Evolutionary conservation across 2,888 invertebrate species (phyloP).

Genomic region (Acrocyrtus sp.): DNA sequence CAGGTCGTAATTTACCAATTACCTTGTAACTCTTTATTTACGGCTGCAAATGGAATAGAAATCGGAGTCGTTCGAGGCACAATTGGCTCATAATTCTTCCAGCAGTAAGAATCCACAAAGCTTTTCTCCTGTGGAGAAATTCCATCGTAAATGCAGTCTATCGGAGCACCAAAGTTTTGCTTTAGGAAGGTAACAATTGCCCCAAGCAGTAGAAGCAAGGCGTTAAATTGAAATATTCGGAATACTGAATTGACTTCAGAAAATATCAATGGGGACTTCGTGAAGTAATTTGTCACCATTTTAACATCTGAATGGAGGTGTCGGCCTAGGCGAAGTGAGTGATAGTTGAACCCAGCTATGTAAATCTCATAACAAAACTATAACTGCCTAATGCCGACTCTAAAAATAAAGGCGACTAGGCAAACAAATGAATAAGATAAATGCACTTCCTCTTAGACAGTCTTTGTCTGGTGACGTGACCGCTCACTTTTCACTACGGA

Average conservation of each 20-base stretch:
- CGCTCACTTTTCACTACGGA: too few relatives aligned
- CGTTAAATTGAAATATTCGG: slow-evolving; percentile 27
- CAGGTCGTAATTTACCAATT: background rate
- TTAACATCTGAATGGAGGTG: too few relatives aligned
- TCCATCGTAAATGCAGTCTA: slow-evolving; percentile 40
- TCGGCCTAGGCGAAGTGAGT: too few relatives aligned
- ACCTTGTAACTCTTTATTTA: slow-evolving; percentile 21
- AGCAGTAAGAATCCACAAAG: slow-evolving; percentile 34
- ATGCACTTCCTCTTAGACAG: too few relatives aligned
- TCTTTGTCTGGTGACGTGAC: too few relatives aligned
- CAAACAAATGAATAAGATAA: too few relatives aligned
- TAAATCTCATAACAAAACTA: too few relatives aligned
- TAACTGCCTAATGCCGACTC: too few relatives aligned
- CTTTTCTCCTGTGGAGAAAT: slow-evolving; percentile 15
- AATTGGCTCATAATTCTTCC: slow-evolving; percentile 31
- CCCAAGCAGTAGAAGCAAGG: background rate
- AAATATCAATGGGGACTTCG: background rate
- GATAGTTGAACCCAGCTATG: too few relatives aligned
- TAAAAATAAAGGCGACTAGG: too few relatives aligned
- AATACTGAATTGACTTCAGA: slow-evolving; percentile 25
- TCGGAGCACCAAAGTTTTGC: slow-evolving; percentile 16
- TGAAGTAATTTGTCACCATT: too few relatives aligned
- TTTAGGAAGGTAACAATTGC: slow-evolving; percentile 6
- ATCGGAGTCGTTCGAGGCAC: slow-evolving; percentile 1
- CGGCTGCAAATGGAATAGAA: background rate